These are phyloP conservation scores for Coleophora deauratella DNA, from an alignment of 2,888 invertebrate genomes.

Conservation along the genomic window DNA sequence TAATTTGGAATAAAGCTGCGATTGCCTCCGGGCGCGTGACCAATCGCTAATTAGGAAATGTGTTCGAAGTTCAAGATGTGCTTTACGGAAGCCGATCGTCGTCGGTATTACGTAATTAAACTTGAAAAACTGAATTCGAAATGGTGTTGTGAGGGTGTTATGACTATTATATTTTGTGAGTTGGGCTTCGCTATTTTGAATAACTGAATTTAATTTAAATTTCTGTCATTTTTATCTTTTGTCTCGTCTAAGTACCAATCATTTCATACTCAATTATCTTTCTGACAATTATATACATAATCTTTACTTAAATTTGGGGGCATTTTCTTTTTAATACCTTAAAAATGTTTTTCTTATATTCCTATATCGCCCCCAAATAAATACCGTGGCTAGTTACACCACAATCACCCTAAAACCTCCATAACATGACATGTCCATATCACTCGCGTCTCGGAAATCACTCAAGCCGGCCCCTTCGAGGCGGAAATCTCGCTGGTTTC, in stretches of 20 bases:
- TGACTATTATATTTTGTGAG: conserved; percentile 20
- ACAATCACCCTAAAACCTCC: neutral
- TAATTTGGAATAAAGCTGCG: conserved; percentile 48
- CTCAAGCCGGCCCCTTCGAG: conserved; percentile 20
- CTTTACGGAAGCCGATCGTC: conserved; percentile 67
- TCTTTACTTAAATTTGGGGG: too few relatives aligned
- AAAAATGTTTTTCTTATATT: conserved; percentile 11
- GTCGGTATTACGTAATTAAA: conserved; percentile 61
- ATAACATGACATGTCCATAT: neutral
- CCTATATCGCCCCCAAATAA: conserved; percentile 15
- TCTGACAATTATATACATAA: too few relatives aligned
- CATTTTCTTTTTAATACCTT: too few relatives aligned
- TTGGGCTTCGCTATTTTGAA: conserved; percentile 20
- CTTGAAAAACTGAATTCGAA: conserved; percentile 58
- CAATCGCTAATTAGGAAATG: conserved; percentile 73
- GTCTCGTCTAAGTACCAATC: too few relatives aligned
- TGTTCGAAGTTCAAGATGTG: conserved; percentile 37
- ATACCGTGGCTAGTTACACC: conserved; percentile 23
- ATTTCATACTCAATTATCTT: too few relatives aligned
- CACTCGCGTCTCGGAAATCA: conserved; percentile 20
- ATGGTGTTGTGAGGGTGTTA: conserved; percentile 59
- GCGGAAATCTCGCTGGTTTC: conserved; percentile 47
- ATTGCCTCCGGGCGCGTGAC: conserved; percentile 64
- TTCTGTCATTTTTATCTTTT: too few relatives aligned
- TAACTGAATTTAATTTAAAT: too few relatives aligned